These are phyloP conservation scores for Desmophyllum pertusum DNA, from an alignment of 92 coral and sea anemone genomes.

Conservation along the genomic window DNA sequence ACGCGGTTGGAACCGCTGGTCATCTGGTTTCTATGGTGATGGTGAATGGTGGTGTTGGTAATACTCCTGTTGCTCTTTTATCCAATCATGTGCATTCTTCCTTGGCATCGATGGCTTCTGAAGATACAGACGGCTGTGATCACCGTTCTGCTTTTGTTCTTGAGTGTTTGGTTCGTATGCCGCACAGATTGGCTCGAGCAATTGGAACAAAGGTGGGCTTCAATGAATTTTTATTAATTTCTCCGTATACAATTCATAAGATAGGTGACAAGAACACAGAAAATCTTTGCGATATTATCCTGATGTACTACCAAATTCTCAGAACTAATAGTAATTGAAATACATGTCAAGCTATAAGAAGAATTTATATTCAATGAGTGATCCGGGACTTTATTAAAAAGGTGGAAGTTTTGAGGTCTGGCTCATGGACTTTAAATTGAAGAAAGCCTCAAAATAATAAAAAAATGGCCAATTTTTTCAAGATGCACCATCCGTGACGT, in stretches of 20 bases:
- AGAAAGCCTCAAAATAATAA: too few relatives aligned
- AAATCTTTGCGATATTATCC: too few relatives aligned
- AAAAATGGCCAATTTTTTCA: too few relatives aligned
- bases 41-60: conserved; percentile 72
- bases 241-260: background rate
- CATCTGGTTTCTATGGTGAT: conserved; percentile 88
- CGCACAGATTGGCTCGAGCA: conserved; percentile 68
- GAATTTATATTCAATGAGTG: too few relatives aligned
- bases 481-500: too few relatives aligned
- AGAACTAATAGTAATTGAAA: too few relatives aligned
- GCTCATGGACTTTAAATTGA: too few relatives aligned
- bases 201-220: conserved; percentile 42
- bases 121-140: conserved; percentile 23
- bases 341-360: too few relatives aligned
- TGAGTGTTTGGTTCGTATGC: conserved; percentile 75
- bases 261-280: background rate
- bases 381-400: too few relatives aligned
- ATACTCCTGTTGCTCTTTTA: conserved; percentile 80
- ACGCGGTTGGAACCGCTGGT: conserved; percentile 76
- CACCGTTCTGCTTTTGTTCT: conserved; percentile 68
- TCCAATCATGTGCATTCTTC: conserved; percentile 80
- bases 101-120: conserved; percentile 48
- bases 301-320: too few relatives aligned
- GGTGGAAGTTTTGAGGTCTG: too few relatives aligned
- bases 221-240: background rate